A percentile compares a stretch with the other conserved stretches of the same genome.
Evolutionary conservation across 2,888 invertebrate genomes (phyloP).

Genomic region (Plusia festucae): DNA sequence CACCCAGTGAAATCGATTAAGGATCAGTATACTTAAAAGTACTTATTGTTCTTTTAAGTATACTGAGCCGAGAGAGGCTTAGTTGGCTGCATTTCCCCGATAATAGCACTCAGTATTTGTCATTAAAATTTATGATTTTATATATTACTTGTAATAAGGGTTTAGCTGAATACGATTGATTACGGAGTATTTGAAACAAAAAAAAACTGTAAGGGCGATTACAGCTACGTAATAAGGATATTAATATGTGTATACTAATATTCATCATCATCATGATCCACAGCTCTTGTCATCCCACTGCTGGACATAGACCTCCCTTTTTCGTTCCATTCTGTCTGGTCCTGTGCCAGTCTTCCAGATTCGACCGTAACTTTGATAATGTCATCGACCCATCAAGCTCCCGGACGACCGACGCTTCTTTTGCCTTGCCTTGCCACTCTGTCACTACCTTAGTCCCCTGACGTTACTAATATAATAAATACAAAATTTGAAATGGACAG

Average conservation of each 20-base stretch:
- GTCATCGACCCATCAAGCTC: too few species aligned
- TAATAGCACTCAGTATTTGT: slow-evolving; percentile 3
- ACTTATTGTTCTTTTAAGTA: slow-evolving; percentile 8
- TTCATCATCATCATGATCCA: neutral
- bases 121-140: neutral
- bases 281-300: too few species aligned
- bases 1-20: slow-evolving; percentile 24
- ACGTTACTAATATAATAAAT: too few species aligned
- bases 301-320: too few species aligned
- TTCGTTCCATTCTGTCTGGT: too few species aligned
- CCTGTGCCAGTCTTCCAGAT: too few species aligned
- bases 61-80: neutral
- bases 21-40: slow-evolving; percentile 19
- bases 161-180: neutral
- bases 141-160: slow-evolving; percentile 4
- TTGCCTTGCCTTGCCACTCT: too few species aligned
- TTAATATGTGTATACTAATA: too few species aligned
- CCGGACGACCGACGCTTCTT: too few species aligned
- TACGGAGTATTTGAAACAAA: neutral
- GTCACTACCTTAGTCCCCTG: too few species aligned
- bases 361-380: too few species aligned
- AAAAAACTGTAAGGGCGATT: neutral
- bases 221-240: neutral
- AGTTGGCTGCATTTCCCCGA: neutral
- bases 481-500: too few species aligned